Evolutionary conservation across 2,113 vertebrate species (phyloP), one percentile per base, ranked within the genome.

Genomic region (Brienomyrus longianalis): DNA sequence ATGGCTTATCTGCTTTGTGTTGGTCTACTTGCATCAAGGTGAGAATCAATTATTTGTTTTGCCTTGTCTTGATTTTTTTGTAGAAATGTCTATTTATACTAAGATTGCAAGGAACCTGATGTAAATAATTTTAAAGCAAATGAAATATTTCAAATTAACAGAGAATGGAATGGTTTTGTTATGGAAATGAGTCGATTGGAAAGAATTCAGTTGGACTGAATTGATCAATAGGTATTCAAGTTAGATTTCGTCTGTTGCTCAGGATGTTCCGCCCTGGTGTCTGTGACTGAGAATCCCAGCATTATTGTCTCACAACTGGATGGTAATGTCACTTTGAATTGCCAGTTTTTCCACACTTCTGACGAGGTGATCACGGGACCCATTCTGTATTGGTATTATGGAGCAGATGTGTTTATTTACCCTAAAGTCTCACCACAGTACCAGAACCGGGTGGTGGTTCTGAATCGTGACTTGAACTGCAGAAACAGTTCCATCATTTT

Each of bases 351-450:
- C 5, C 11, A 92, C 1, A 91, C 93, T 48, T 2, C n/a, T 0
- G 19, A 93, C 3, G 91, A 92, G 31, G 85, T 9, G 2, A 6
- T 93, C 10, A 0, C 0, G 0, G 1, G 0, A 2, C 91, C 92
- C 0, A 45, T 94, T 88, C 89, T 94, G 35, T 95, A 94, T 83
- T 94, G 94, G 94, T 0, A 17, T 5, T 19, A 39, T 1, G 2
- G 21, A 3, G 1, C 1, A 2, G 0, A 21, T 88, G 0, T 56
- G 0, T 91, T 54, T 21, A 31, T 56, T 70, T 83, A 86, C 89
- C 0, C 0, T 0, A 21, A 77, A 0, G 8, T 80, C 8, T 19
- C 3, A 15, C 23, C n/a, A 7, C 2, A n/a, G 35, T 90, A 92
- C 21, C 0, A 11, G 0, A 10, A 50, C 5, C 93, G 93, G 7